Evolutionary conservation across 2,888 invertebrate species (phyloP), one percentile per base, ranked within the genome.

Genomic region (Erynnis tages): DNA sequence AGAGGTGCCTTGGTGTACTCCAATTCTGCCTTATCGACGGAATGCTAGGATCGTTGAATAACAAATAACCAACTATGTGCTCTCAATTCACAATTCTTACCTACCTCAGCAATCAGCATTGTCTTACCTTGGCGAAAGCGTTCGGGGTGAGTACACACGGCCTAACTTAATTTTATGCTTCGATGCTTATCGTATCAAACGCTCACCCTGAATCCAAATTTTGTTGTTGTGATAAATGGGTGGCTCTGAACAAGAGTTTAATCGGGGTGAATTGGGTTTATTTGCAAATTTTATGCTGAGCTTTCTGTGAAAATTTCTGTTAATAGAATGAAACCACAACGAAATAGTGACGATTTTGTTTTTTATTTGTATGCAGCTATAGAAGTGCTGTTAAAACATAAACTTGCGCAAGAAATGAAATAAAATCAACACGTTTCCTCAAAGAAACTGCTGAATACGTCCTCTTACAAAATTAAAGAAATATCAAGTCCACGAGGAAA

Each of bases 21-120:
- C 40, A 53, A 53, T 53, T 46, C 37, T 13, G 44, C 53, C 25
- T 46, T 53, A 47, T 53, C 47, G 53, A 47, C 35, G 27, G 11
- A 53, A 53, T 38, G 48, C 40, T 44, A 38, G 41, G 52, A 35
- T 45, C 53, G 53, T 49, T 48, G 55, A 53, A 53, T 55, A 55
- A 53, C 55, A 55, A 55, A 55, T 55, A 55, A 32, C 44, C 47
- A 29, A 48, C 48, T 40, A 40, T 55, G 50, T 52, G 50, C 45
- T 48, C 40, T 53, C 53, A 48, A 48, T 48, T 48, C 40, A 25
- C 48, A 48, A 40, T 40, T 40, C 55, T 45, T 40, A 35, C 40
- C 23, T 45, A 49, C 45, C 48, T 49, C 38, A 40, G 44, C 47
- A 34, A 44, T 49, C 38, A 40, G 44, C 47, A 34, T 40, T 48